These are phyloP conservation scores for Enteromius viviparus DNA, from an alignment of 2,797 vertebrate genomes.

Conservation along the genomic window DNA sequence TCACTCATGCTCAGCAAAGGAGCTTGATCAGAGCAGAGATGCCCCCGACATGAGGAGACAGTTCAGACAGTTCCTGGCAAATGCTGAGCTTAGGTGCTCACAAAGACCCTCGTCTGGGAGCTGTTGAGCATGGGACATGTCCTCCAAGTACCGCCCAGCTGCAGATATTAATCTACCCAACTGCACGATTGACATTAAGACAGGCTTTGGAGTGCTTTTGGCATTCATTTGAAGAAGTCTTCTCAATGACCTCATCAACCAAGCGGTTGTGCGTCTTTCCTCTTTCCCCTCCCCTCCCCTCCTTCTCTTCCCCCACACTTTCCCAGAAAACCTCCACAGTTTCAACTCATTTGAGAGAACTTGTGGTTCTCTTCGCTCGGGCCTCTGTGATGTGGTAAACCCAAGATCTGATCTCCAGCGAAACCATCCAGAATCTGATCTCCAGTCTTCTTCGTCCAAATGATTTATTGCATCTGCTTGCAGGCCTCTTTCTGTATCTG, in stretches of 20 bases:
- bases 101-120: conserved; percentile 65
- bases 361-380: conserved; percentile 41
- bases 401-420: conserved; percentile 65
- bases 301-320: conserved; percentile 42
- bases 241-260: conserved; percentile 71
- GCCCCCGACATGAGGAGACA: conserved; percentile 53
- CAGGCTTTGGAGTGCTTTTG: conserved; percentile 62
- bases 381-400: conserved; percentile 71
- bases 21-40: conserved; percentile 61
- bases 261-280: conserved; percentile 64
- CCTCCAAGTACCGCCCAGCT: conserved; percentile 55
- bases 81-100: conserved; percentile 65
- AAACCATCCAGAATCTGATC: conserved; percentile 53
- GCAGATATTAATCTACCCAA: conserved; percentile 65
- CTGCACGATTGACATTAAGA: conserved; percentile 65
- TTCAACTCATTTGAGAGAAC: conserved; percentile 56
- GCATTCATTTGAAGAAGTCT: conserved; percentile 68
- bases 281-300: conserved; percentile 29
- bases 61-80: conserved; percentile 62
- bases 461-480: conserved; percentile 68
- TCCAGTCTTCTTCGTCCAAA: conserved; percentile 60
- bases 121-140: conserved; percentile 51
- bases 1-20: conserved; percentile 62
- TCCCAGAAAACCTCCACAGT: conserved; percentile 71
- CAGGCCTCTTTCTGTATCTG: conserved; percentile 58